Evolutionary conservation across 2,797 vertebrate species (phyloP).

Genomic region (Acanthopagrus latus): DNA sequence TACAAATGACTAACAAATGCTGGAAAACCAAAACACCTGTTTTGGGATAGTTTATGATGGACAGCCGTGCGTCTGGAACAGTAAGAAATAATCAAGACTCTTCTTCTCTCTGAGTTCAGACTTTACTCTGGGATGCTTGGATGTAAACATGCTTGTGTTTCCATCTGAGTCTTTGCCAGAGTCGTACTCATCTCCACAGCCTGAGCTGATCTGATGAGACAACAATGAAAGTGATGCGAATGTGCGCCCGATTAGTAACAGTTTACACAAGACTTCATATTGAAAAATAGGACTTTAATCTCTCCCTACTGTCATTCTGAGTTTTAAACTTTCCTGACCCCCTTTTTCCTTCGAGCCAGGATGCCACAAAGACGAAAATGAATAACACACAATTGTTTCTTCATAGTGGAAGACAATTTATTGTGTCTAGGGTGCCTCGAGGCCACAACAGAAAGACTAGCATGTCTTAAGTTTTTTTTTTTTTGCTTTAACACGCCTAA

Average conservation of each 20-base stretch:
- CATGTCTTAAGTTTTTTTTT: too few species aligned
- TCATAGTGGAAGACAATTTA: too few species aligned
- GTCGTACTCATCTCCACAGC: not conserved
- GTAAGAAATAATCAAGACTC: not conserved
- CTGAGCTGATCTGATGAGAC: slow-evolving; percentile 4
- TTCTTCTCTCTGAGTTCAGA: slow-evolving; percentile 15
- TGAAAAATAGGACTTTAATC: not conserved
- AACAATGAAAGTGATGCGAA: not conserved
- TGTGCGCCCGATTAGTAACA: too few species aligned
- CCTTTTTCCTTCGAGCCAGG: not conserved
- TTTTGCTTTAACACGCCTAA: not conserved
- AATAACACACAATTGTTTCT: not conserved
- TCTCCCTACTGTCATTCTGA: not conserved
- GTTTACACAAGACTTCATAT: too few species aligned
- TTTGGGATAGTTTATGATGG: slow-evolving; percentile 18
- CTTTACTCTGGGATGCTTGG: slow-evolving; percentile 12
- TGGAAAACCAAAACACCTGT: slow-evolving; percentile 58
- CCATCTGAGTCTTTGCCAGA: not conserved
- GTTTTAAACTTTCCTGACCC: not conserved
- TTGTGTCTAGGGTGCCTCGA: too few species aligned
- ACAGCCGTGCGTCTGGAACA: not conserved
- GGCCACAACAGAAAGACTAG: not conserved
- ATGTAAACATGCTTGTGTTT: slow-evolving; percentile 20
- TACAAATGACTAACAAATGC: slow-evolving; percentile 64
- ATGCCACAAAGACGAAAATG: not conserved